Evolutionary conservation across 2,113 vertebrate genomes (phyloP).

Genomic region (Pomatorhinus ruficollis): DNA sequence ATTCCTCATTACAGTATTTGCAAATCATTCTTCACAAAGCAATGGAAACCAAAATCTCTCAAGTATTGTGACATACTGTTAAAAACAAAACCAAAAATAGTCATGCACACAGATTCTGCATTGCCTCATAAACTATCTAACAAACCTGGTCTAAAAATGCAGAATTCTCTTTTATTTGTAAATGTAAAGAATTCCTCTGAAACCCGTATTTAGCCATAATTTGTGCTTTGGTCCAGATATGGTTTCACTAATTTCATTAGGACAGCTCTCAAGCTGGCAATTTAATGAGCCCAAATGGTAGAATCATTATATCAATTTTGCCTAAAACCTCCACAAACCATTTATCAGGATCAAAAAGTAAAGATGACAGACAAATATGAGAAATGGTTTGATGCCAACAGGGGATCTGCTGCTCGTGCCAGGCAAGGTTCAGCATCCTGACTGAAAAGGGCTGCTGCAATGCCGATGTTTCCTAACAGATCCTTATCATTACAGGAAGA

Average conservation of each 20-base stretch:
- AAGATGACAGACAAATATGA: not conserved
- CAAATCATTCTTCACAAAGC: not conserved
- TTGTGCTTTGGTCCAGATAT: not conserved
- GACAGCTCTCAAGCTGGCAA: not conserved
- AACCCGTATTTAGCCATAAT: not conserved
- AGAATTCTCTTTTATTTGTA: not conserved
- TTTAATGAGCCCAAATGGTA: not conserved
- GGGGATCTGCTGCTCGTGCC: not conserved
- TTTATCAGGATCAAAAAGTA: not conserved
- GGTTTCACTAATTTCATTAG: not conserved
- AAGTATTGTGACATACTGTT: not conserved
- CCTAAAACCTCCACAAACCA: not conserved
- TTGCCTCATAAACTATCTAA: not conserved
- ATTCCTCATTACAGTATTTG: not conserved
- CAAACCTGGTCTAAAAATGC: not conserved
- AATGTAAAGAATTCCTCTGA: not conserved
- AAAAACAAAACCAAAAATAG: not conserved
- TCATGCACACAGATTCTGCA: not conserved
- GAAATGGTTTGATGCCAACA: not conserved
- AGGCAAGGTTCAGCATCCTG: not conserved
- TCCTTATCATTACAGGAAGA: not conserved
- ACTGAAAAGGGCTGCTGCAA: not conserved
- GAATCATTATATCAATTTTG: not conserved
- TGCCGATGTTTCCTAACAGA: not conserved
- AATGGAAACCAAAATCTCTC: not conserved